Evolutionary conservation across 2,888 invertebrate species (phyloP).

Genomic region (Pemphredon lugubris): DNA sequence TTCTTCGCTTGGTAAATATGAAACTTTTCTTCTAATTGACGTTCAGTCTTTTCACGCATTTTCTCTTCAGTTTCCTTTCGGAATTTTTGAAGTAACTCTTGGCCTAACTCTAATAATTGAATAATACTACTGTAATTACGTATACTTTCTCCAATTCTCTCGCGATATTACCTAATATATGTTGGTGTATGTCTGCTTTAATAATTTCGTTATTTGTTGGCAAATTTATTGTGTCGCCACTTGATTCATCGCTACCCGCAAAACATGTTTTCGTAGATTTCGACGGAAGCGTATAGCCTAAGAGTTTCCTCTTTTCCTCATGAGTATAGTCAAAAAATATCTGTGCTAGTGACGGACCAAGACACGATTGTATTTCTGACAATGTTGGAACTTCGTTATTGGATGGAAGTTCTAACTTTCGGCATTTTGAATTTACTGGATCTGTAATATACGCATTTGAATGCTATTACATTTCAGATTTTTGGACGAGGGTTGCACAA

Average conservation of each 20-base stretch:
- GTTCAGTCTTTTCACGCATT: constrained; percentile 50
- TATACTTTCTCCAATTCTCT: too few relatives aligned
- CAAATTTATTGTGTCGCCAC: constrained; percentile 50
- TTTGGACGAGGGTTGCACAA: too few relatives aligned
- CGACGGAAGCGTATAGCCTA: constrained; percentile 62
- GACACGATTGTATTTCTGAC: constrained; percentile 58
- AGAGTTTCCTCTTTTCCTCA: constrained; percentile 53
- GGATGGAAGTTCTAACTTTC: constrained; percentile 3
- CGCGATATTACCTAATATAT: constrained; percentile 66
- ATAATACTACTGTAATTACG: not conserved
- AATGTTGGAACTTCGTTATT: constrained; percentile 52
- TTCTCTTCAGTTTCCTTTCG: constrained; percentile 59
- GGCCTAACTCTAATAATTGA: constrained; percentile 56
- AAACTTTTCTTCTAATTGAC: constrained; percentile 59
- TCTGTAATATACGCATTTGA: constrained; percentile 6
- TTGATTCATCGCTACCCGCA: constrained; percentile 66
- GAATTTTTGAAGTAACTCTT: constrained; percentile 50
- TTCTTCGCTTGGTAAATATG: constrained; percentile 70
- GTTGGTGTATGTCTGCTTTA: constrained; percentile 66
- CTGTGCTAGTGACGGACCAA: constrained; percentile 67
- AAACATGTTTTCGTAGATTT: constrained; percentile 59
- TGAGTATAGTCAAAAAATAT: constrained; percentile 65
- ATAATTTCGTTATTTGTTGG: constrained; percentile 51
- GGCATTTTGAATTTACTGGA: constrained; percentile 3
- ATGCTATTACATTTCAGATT: not conserved